Evolutionary conservation across 1,140 invertebrate species (phyloP).

Genomic region (Myzus persicae): DNA sequence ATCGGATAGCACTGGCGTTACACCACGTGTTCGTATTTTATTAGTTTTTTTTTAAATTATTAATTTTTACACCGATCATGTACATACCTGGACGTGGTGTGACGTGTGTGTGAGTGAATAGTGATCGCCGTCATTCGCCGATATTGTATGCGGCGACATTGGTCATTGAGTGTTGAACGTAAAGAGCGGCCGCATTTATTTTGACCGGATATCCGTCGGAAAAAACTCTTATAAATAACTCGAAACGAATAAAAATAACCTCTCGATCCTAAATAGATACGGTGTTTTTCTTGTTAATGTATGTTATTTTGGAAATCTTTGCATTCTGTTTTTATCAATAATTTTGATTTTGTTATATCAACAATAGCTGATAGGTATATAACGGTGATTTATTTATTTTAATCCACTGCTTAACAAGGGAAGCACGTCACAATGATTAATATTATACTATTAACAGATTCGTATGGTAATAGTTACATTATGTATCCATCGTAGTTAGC

Average conservation of each 20-base stretch:
- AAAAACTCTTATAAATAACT: not conserved
- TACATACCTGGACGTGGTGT: not conserved
- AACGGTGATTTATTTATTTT: not conserved
- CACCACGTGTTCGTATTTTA: conserved; percentile 5
- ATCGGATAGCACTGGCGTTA: not conserved
- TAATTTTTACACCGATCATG: not conserved
- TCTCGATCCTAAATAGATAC: not conserved
- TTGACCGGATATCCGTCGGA: conserved; percentile 11
- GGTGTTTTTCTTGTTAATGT: not conserved
- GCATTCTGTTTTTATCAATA: not conserved
- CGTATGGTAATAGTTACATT: not conserved
- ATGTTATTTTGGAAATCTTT: not conserved
- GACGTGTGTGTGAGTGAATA: not conserved
- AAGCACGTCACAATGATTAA: not conserved
- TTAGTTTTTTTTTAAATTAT: not conserved
- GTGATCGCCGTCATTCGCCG: not conserved
- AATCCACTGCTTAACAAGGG: not conserved
- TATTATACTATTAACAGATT: not conserved
- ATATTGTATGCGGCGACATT: not conserved
- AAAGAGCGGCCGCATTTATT: not conserved
- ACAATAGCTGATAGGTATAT: not conserved
- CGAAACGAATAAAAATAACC: not conserved
- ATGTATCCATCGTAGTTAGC: not conserved
- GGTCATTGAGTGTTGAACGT: not conserved
- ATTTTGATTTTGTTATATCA: not conserved